A percentile compares a stretch with the other conserved stretches of the same genome.
Evolutionary conservation across 2,888 invertebrate species (phyloP).

Genomic region (Sylvicola fuscatus): DNA sequence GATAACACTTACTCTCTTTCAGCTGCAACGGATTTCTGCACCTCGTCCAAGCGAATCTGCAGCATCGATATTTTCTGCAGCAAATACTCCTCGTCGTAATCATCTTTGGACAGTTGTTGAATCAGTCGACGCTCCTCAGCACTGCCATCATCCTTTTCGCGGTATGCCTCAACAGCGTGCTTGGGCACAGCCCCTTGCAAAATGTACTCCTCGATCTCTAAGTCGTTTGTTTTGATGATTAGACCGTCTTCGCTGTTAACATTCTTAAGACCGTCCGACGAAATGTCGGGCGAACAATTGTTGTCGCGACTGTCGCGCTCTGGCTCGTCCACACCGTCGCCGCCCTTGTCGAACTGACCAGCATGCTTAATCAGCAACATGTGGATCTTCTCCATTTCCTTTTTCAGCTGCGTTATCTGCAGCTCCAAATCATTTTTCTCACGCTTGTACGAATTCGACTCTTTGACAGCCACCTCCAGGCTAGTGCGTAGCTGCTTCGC

Average conservation of each 20-base stretch:
- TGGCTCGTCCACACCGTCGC: constrained; percentile 19
- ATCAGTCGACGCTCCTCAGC: constrained; percentile 25
- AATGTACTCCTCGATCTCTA: constrained; percentile 36
- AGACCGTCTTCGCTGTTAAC: constrained; percentile 25
- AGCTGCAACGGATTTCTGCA: constrained; percentile 45
- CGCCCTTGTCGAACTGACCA: constrained; percentile 39
- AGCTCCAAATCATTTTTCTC: constrained; percentile 60
- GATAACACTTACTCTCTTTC: constrained; percentile 58
- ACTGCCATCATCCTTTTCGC: constrained; percentile 16
- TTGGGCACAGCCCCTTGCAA: constrained; percentile 42
- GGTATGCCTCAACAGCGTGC: constrained; percentile 17
- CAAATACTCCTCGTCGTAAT: constrained; percentile 35
- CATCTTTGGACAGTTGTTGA: constrained; percentile 27
- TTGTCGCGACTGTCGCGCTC: constrained; percentile 23
- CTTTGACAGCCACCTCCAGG: constrained; percentile 58
- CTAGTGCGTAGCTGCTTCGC: constrained; percentile 61
- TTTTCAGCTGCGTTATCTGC: constrained; percentile 54
- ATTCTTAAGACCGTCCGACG: constrained; percentile 25
- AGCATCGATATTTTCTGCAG: constrained; percentile 42
- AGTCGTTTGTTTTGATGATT: constrained; percentile 16
- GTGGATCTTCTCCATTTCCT: constrained; percentile 63
- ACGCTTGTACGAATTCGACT: constrained; percentile 47
- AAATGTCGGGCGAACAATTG: constrained; percentile 24
- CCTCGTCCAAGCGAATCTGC: constrained; percentile 49
- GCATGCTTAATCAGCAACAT: constrained; percentile 43